Conservation (phyloP, 2,797 vertebrate species). For the Jordanella pulchra region DNA sequence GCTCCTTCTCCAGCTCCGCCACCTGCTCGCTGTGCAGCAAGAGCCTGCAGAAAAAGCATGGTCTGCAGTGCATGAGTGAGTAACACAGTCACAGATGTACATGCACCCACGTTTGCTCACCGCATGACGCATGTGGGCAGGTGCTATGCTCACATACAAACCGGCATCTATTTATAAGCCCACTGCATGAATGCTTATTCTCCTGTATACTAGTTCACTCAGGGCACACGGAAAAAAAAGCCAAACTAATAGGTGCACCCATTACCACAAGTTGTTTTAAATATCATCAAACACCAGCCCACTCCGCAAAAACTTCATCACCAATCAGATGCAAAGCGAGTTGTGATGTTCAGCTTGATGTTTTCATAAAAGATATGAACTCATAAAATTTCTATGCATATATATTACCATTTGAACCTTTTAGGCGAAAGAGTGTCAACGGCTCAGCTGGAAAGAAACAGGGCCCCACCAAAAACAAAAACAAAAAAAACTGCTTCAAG, state of each 20-base stretch:
- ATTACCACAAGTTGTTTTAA: not conserved
- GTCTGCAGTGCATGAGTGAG: conserved; percentile 93
- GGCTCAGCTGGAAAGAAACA: not conserved
- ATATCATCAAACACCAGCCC: not conserved
- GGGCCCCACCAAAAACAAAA: not conserved
- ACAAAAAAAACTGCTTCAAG: no score
- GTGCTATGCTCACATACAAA: conserved; percentile 37
- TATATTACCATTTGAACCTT: not conserved
- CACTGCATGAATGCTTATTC: conserved; percentile 23
- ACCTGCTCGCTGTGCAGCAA: conserved; percentile 91
- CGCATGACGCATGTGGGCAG: conserved; percentile 26
- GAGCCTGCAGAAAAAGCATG: conserved; percentile 85
- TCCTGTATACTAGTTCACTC: not conserved
- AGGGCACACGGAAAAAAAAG: conserved; percentile 3
- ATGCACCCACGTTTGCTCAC: conserved; percentile 33
- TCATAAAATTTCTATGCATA: not conserved
- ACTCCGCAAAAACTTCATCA: not conserved
- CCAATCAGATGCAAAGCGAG: not conserved
- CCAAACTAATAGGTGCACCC: not conserved
- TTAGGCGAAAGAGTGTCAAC: not conserved
- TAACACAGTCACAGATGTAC: conserved; percentile 65
- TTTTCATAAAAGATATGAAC: not conserved
- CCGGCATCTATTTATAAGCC: conserved; percentile 21
- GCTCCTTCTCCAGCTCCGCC: conserved; percentile 84
- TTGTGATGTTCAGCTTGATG: not conserved